phyloP scores from a whole-genome alignment of 2,113 vertebrate genomes.

The Dasyornis broadbenti region DNA sequence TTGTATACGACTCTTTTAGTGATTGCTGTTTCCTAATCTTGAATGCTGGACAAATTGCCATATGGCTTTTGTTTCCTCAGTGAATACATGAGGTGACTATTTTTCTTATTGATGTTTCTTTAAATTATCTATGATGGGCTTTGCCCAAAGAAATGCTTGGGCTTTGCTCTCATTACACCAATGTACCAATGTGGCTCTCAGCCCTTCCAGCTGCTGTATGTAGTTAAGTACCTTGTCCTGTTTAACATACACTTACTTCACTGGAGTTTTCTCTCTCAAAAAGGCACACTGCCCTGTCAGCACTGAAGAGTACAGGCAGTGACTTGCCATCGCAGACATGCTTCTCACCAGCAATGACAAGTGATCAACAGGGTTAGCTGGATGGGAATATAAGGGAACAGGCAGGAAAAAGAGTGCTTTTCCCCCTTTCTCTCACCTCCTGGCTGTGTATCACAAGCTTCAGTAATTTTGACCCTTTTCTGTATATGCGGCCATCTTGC shows the following conservation, averaged over 20 bases:
- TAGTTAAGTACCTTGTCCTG: not conserved
- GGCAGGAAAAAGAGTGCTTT: not conserved
- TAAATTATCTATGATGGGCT: not conserved
- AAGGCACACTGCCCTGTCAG: not conserved
- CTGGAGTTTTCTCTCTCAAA: not conserved
- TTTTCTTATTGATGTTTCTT: not conserved
- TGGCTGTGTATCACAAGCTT: not conserved
- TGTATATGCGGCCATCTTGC: not conserved
- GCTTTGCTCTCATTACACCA: not conserved
- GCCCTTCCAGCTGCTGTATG: not conserved
- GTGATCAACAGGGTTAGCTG: not conserved
- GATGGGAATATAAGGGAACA: not conserved
- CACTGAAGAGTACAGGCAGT: not conserved
- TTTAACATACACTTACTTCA: not conserved
- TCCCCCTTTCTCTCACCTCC: not conserved
- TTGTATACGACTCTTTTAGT: not conserved
- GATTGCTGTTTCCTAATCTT: not conserved
- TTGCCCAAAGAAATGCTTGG: not conserved
- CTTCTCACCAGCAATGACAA: not conserved
- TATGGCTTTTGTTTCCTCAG: not conserved
- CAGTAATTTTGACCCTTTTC: not conserved
- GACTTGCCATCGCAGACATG: not conserved
- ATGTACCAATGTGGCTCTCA: fast-evolving
- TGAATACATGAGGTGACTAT: not conserved
- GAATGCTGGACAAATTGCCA: not conserved